These are phyloP conservation scores for Microtus pennsylvanicus DNA, from an alignment of 2,113 vertebrate species.

Conservation along the genomic window DNA sequence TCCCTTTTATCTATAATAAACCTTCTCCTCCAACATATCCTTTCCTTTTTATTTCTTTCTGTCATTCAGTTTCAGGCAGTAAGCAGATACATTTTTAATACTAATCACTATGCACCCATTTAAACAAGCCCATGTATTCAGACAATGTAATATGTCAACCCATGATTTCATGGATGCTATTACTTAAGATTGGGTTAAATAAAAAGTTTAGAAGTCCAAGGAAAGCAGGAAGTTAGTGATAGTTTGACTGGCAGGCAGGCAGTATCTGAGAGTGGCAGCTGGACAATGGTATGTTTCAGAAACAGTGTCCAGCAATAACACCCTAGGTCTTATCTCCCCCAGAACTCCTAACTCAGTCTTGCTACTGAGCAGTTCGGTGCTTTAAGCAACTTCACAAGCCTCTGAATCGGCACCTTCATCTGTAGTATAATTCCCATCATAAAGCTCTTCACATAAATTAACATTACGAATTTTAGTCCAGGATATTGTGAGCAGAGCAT, in stretches of 20 bases:
- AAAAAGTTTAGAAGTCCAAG: background rate
- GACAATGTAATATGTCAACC: background rate
- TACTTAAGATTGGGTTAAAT: conserved; percentile 34
- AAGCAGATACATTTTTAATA: background rate
- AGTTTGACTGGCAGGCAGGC: background rate
- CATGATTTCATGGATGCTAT: conserved; percentile 38
- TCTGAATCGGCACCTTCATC: background rate
- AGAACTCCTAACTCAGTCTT: conserved; percentile 20
- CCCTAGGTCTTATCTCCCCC: background rate
- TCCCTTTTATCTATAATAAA: background rate
- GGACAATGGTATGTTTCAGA: background rate
- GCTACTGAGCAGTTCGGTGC: background rate
- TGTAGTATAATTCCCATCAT: background rate
- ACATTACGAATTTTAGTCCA: background rate
- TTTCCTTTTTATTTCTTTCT: background rate
- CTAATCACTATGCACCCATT: background rate
- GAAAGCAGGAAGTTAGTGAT: conserved; percentile 35
- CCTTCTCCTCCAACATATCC: background rate
- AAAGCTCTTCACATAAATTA: background rate
- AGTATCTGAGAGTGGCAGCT: background rate
- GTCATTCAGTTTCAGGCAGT: background rate
- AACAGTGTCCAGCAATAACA: background rate
- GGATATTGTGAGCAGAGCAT: background rate
- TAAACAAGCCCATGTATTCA: background rate
- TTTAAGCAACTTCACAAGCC: background rate